Base-by-base conservation (phyloP, 2,888 invertebrate species). In the Chymomyza fuscimana region DNA sequence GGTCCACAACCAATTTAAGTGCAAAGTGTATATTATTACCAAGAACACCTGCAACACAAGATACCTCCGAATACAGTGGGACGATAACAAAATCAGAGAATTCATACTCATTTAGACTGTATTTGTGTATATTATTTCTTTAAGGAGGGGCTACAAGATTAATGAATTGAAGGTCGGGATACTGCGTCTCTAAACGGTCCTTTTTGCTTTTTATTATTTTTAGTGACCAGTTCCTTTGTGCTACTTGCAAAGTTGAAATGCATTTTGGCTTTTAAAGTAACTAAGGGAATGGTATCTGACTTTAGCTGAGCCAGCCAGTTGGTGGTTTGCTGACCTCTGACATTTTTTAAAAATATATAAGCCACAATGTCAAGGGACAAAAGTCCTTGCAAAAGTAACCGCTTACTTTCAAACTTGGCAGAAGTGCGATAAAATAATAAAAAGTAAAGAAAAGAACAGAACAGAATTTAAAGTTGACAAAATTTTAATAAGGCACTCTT, bases 401-500 rank as follows among this genome's bases (percentile, higher is more conserved):
- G 67, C 71, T 66, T 67, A 69, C 63, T 70, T 62, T 10, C 66
- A 72, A 69, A 65, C 72, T 40, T 50, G 22, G 22, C 50, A 46
- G 59, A 40, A 50, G 65, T 25, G 66, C 52, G n/a, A 32, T 65
- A 67, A 77, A 76, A 79, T 79, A 78, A 74, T 77, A 78, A 86
- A 79, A 80, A 76, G 72, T 70, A 79, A 77, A 56, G 59, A 61
- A 65, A 46, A 67, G 54, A 25, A 25, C 4, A 67, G 54, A 25
- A 25, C 4, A 78, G 81, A 81, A 73, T 79, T 76, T 77, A 79
- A 84, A 80, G 79, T 83, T 86, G 86, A 86, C 82, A 80, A 88
- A 88, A 83, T 86, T 86, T 86, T 86, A 86, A 86, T 86, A 86
- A 86, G 86, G 76, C 86, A 85, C 86, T 86, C 79, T 85, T 74